Conservation (phyloP, 2,113 vertebrate genomes). For the Proteles cristata region DNA sequence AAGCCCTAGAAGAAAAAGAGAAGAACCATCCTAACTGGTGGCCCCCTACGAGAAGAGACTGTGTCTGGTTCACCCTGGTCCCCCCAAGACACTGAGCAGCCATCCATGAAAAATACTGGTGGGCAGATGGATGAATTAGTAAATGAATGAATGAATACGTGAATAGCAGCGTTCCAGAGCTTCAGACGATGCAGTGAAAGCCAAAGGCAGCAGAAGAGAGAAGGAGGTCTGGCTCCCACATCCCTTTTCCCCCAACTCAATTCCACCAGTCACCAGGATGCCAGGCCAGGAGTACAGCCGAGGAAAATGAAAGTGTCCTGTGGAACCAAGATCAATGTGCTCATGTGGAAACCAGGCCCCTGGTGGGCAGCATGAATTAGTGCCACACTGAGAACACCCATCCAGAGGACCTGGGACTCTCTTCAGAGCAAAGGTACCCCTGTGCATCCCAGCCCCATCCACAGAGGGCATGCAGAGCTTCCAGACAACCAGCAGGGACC, state of each 20-base stretch:
- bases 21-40: rapidly evolving
- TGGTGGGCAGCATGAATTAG: not conserved
- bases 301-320: not conserved
- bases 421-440: not conserved
- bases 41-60: not conserved
- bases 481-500: not conserved
- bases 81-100: not conserved
- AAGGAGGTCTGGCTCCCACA: not conserved
- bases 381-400: not conserved
- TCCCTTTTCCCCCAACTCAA: not conserved
- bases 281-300: not conserved
- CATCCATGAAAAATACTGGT: not conserved
- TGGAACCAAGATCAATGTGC: not conserved
- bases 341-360: not conserved
- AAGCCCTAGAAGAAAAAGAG: constrained; percentile 89
- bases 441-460: too few species aligned
- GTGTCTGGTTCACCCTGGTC: not conserved
- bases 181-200: not conserved
- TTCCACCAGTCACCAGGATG: not conserved
- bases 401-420: too few species aligned
- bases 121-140: not conserved
- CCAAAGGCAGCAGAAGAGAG: not conserved
- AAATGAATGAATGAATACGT: not conserved
- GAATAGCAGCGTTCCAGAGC: not conserved
- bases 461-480: not conserved